These are phyloP conservation scores for Gadopsis bispinosus DNA, from an alignment of 2,797 vertebrate genomes.

Conservation along the genomic window DNA sequence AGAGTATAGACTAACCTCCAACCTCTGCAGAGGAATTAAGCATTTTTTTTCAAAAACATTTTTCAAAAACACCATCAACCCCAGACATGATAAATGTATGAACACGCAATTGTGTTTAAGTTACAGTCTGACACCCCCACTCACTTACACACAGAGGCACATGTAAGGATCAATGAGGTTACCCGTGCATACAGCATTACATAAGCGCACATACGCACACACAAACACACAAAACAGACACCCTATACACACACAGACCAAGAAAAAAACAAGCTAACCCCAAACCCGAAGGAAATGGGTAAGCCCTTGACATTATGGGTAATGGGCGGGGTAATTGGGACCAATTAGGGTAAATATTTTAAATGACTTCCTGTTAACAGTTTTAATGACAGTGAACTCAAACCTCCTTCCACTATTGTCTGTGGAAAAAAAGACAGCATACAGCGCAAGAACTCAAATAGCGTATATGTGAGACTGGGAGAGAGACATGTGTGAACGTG, in stretches of 20 bases:
- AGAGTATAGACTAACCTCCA: not conserved
- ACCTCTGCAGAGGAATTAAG: not conserved
- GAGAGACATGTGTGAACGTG: conserved; percentile 2
- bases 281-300: not conserved
- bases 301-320: conserved; percentile 16
- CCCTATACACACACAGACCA: conserved; percentile 5
- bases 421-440: conserved; percentile 24
- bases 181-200: conserved; percentile 12
- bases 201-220: conserved; percentile 8
- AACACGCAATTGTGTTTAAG: conserved; percentile 17
- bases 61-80: conserved; percentile 8
- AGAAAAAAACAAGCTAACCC: conserved; percentile 18
- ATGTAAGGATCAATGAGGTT: not conserved
- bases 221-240: not conserved
- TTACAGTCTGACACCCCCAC: conserved; percentile 11
- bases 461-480: not conserved
- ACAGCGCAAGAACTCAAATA: conserved; percentile 8
- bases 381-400: conserved; percentile 42
- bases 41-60: not conserved
- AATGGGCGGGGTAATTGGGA: conserved; percentile 35
- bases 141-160: conserved; percentile 13
- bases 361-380: conserved; percentile 52
- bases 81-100: conserved; percentile 13
- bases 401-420: conserved; percentile 27
- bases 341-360: conserved; percentile 48